Evolutionary conservation across 1,140 invertebrate species (phyloP).

Genomic region (Phortica variegata): DNA sequence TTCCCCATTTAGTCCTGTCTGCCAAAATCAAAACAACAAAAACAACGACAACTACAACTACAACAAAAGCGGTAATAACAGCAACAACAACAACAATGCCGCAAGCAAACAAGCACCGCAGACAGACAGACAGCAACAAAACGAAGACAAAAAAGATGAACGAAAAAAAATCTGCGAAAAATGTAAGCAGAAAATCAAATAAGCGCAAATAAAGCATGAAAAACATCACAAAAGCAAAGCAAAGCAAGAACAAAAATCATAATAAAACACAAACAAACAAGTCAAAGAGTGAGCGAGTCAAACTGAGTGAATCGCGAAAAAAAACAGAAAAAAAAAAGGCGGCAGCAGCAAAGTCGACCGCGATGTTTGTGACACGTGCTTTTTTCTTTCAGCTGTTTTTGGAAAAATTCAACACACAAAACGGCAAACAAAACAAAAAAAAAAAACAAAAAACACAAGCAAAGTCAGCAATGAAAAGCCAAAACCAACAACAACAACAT

Average conservation of each 20-base stretch:
- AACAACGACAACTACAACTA: constrained; percentile 6
- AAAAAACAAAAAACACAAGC: constrained; percentile 48
- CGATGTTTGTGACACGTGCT: constrained; percentile 50
- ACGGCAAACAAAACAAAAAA: constrained; percentile 47
- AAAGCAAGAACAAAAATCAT: constrained; percentile 21
- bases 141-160: neutral
- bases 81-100: constrained; percentile 40
- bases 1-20: constrained; percentile 46
- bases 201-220: constrained; percentile 29
- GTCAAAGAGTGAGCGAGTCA: constrained; percentile 4
- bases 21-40: constrained; percentile 17
- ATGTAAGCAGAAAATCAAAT: neutral
- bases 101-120: constrained; percentile 36
- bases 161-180: neutral
- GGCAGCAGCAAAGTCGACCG: constrained; percentile 5
- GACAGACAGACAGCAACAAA: neutral
- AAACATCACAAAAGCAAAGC: constrained; percentile 10
- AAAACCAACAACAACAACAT: constrained; percentile 16
- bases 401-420: constrained; percentile 32
- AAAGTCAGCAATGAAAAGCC: too few relatives aligned
- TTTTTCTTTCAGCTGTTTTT: constrained; percentile 53
- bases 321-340: constrained; percentile 21
- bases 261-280: constrained; percentile 14
- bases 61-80: constrained; percentile 20
- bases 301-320: constrained; percentile 10